Base-by-base conservation (phyloP, 2,797 vertebrate species). In the Trachops cirrhosus region DNA sequence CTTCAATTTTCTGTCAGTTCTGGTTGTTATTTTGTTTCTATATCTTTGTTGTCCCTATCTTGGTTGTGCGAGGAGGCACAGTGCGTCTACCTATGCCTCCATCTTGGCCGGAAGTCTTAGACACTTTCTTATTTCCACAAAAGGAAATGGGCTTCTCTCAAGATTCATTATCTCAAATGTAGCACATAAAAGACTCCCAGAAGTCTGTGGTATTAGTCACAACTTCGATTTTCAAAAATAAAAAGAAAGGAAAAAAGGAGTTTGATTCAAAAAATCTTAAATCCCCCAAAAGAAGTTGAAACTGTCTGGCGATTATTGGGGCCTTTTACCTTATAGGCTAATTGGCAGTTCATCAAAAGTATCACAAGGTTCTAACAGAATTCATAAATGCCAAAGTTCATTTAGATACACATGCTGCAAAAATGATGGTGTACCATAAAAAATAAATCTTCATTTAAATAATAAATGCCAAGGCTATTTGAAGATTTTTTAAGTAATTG, bases 371-470 rank as follows among this genome's bases (percentile, higher is more conserved):
- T 95, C 93, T 85, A 95, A 82, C 18, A 90, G 77, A 95, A 94
- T 95, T 85, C 48, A 52, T 93, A 67, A 94, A 54, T 68, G 67
- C 67, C 82, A 46, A 80, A 82, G 37, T 77, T 92, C 86, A 89
- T 86, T 70, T 79, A 96, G 74, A 89, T 64, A 50, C 21, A 75
- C 18, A n/a, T 15, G 67, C 50, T 67, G 3, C 59, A 96, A 59
- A 93, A 93, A 82, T 19, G 57, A 87, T 9, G 26, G 67, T 26
- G 21, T 59, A 64, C 34, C 18, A 46, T 29, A 24, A 8, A 59
- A 90, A 89, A 85, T 88, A 94, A 87, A 85, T 75, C 77, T 94
- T 87, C 48, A 95, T 85, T 88, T 96, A 82, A 96, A 95, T 57
- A 94, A 52, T 77, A 95, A 89, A 73, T 85, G 52, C 73, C 86